Percentiles rank a stretch among this genome's conserved stretches.
Conservation (phyloP, 2,797 vertebrate species). For the Synaphobranchus kaupii region DNA sequence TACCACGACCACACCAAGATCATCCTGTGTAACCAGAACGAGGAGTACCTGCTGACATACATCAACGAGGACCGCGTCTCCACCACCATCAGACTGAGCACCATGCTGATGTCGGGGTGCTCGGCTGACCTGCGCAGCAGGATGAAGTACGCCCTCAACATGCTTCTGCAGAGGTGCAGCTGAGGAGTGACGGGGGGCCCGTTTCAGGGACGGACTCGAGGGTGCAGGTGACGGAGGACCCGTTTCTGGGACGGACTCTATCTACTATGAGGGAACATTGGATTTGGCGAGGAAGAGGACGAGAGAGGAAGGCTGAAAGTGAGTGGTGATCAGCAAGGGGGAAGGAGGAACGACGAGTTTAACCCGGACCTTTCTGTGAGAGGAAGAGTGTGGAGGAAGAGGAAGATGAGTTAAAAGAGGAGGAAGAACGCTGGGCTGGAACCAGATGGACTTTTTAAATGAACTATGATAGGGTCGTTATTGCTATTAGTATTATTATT, state of each 20-base stretch:
- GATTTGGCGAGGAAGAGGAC: constrained; percentile 60
- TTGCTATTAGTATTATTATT: not conserved
- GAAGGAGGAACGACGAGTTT: constrained; percentile 68
- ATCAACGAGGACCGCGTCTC: constrained; percentile 96
- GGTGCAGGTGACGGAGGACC: constrained; percentile 78
- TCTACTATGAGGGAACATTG: constrained; percentile 25
- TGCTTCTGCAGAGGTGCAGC: constrained; percentile 93
- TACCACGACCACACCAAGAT: constrained; percentile 99
- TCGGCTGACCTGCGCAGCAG: constrained; percentile 85
- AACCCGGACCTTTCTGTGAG: constrained; percentile 41
- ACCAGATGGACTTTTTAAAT: constrained; percentile 63
- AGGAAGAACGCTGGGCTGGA: constrained; percentile 78
- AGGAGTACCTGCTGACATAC: constrained; percentile 93
- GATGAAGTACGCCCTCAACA: constrained; percentile 95
- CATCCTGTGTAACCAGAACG: constrained; percentile 90
- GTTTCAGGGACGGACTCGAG: constrained; percentile 4
- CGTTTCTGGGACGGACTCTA: not conserved
- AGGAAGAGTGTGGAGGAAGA: constrained; percentile 36
- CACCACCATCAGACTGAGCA: constrained; percentile 85
- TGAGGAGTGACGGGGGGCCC: constrained; percentile 49
- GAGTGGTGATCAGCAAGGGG: constrained; percentile 40
- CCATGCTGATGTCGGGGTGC: constrained; percentile 86
- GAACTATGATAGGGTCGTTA: not conserved
- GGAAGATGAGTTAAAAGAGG: constrained; percentile 24
- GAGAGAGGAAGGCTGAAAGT: constrained; percentile 43